phyloP scores from a whole-genome alignment of 2,113 vertebrate species.

The Typhlomys cinereus region DNA sequence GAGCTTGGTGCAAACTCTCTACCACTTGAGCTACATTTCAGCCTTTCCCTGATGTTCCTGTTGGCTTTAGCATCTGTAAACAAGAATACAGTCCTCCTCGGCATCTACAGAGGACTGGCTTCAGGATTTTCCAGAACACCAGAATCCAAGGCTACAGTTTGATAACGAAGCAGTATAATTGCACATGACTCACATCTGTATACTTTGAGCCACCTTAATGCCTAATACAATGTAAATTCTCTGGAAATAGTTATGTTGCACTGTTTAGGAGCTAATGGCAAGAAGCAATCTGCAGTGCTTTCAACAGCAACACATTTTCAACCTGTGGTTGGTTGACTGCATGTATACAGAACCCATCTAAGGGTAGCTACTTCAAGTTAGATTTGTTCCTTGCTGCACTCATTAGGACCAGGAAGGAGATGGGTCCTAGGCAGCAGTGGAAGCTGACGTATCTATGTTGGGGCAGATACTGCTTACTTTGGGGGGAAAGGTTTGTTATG shows the following conservation, averaged over 20 bases:
- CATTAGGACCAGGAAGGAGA: background rate
- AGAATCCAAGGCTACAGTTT: background rate
- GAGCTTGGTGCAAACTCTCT: too few relatives aligned
- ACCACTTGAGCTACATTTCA: too few relatives aligned
- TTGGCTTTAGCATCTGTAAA: background rate
- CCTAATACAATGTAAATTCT: background rate
- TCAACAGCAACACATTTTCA: too few relatives aligned
- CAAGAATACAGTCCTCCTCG: background rate
- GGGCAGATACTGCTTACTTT: background rate
- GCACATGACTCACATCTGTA: background rate
- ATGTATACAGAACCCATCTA: background rate
- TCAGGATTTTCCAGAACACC: background rate
- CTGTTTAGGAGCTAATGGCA: background rate
- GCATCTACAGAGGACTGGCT: background rate
- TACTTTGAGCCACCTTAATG: background rate
- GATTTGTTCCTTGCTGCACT: background rate
- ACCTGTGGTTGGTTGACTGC: background rate
- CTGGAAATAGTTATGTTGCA: background rate
- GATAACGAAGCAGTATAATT: background rate
- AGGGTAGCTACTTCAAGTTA: background rate
- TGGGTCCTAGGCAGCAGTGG: background rate
- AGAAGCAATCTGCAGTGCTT: background rate
- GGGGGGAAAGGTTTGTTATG: background rate
- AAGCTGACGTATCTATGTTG: background rate
- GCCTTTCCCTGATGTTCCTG: too few relatives aligned